Base-by-base conservation (phyloP, 1,140 invertebrate species). In the Dysdera silvatica region DNA sequence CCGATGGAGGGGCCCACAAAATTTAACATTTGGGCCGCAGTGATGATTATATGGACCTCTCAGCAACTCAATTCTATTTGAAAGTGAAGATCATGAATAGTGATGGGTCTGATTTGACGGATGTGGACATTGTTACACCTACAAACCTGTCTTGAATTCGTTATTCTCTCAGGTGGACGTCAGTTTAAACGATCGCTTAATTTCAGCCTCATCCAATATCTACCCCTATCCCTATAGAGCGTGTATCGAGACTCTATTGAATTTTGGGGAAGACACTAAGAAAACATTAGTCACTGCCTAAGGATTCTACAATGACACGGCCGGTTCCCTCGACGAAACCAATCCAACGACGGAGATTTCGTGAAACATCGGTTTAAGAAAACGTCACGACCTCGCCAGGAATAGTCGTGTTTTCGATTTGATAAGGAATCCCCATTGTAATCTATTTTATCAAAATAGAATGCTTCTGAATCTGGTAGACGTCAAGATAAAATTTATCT, bases 401-500 rank as follows among this genome's bases (percentile, higher is more conserved):
- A 23, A 24, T 6, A 53, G 29, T 53, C 23, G 10, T 41, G 32
- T 20, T 2, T 24, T 48, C 6, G 56, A 53, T 26, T 48, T 61
- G 28, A 48, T 61, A 26, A 26, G 26, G 24, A 20, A 26, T 12
- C 6, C 31, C 5, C 48, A 61, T 43, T 29, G 14, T 14, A 37
- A 43, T 53, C 12, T 52, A 26, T 53, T 51, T 40, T 5, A 52
- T 53, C 48, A 53, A 61, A 37, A 31, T 14, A n/a, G 33, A 24
- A 8, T 41, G 1, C 28, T 59, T 7, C 24, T 59, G 7, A 59
- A 59, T 28, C 28, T 59, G 28, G 32, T 59, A 24, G 45, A 59
- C 37, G 5, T 48, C 23, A 59, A 59, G 49, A 35, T 49, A 8
- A 59, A 59, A 35, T n/a, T 49, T 3, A 59, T 59, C 20, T 10